Evolutionary conservation across 2,888 invertebrate species (phyloP), one percentile per base, ranked within the genome.

Genomic region (Chrysolina haemoptera): DNA sequence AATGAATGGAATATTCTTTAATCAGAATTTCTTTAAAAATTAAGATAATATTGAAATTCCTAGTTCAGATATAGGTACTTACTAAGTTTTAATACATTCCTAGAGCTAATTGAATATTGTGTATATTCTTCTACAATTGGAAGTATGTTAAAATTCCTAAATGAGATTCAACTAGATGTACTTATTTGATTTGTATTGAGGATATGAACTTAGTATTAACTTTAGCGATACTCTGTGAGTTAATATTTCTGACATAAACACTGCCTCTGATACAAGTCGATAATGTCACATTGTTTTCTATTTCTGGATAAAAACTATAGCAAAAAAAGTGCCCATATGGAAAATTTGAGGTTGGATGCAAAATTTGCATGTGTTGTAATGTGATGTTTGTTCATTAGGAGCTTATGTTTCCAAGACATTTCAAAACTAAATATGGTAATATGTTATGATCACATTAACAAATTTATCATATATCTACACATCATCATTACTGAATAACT

Each of bases 321-420:
- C 8, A 48, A 48, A 48, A 48, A 20, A 35, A 27, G 35, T 22
- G 14, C 14, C 27, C 59, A 59, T 59, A 27, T 59, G 59, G 59
- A 59, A n/a, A 59, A 59, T 59, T 59, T 59, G 22, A 59, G 59
- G 59, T 59, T 59, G 59, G 59, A 59, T 35, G 14, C 22, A 9
- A 35, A 59, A 59, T 59, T 59, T 59, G 22, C 59, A 22, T 59
- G 22, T 59, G 27, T 27, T 59, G 22, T 27, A n/a, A 27, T 27
- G 53, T 22, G 4, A 59, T 59, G 50, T 16, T 50, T 16, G 9
- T 27, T 27, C 14, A 35, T 27, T n/a, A 46, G 14, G 5, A 46
- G n/a, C 46, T 14, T 12, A 46, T 46, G 46, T 46, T 46, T 46
- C 14, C 46, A 46, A 12, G 4, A 14, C 14, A 46, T n/a, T 46